Conservation (phyloP, 2,888 invertebrate species). For the Melinaea menophilus region DNA sequence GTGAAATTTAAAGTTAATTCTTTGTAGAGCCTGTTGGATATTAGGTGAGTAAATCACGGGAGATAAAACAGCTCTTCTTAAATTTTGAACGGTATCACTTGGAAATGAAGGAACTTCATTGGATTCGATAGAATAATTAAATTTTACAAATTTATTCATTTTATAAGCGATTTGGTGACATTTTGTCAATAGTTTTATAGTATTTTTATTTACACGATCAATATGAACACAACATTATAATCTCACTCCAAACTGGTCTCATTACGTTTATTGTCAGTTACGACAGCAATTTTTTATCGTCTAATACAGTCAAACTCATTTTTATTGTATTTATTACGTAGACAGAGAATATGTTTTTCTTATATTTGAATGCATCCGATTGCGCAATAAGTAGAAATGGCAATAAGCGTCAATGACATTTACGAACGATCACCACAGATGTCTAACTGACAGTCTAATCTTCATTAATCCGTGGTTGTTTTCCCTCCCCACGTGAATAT, state of each 20-base stretch:
- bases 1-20: conserved; percentile 59
- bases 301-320: neutral
- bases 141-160: conserved; percentile 60
- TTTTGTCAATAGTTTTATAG: conserved; percentile 16
- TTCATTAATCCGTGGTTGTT: conserved; percentile 26
- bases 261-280: neutral
- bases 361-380: conserved; percentile 21
- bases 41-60: conserved; percentile 50
- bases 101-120: conserved; percentile 50
- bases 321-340: neutral
- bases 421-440: conserved; percentile 14
- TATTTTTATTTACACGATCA: conserved; percentile 20
- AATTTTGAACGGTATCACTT: conserved; percentile 54
- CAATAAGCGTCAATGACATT: neutral
- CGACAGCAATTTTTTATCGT: conserved; percentile 4
- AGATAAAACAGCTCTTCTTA: conserved; percentile 52
- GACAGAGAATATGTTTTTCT: neutral
- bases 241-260: neutral
- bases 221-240: conserved; percentile 18
- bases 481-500: conserved; percentile 61
- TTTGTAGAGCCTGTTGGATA: conserved; percentile 56
- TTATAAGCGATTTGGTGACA: conserved; percentile 45
- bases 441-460: conserved; percentile 14
- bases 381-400: conserved; percentile 25
- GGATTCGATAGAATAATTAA: conserved; percentile 52